Conservation (phyloP, 2,113 vertebrate genomes). For the Ictalurus furcatus region DNA sequence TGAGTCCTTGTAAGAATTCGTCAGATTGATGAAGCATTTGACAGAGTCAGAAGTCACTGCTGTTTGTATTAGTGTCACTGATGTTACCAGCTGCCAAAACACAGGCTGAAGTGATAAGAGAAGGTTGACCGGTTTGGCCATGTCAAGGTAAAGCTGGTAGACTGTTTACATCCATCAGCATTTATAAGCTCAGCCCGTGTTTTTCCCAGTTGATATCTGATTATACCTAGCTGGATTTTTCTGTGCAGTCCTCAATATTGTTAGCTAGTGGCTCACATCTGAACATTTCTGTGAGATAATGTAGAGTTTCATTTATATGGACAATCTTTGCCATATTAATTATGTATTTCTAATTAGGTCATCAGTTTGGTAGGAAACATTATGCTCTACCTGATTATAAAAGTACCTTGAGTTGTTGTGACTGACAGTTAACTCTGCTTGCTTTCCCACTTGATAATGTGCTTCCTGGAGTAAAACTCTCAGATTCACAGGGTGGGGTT, state of each 20-base stretch:
- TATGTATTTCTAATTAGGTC: constrained; percentile 21
- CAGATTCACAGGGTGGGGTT: constrained; percentile 6
- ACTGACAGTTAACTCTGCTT: constrained; percentile 1
- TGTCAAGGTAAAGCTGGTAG: not conserved
- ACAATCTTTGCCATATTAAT: not conserved
- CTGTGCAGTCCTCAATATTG: not conserved
- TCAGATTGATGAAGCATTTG: not conserved
- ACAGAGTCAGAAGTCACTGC: not conserved
- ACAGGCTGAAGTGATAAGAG: not conserved
- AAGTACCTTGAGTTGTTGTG: not conserved
- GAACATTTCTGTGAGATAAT: not conserved
- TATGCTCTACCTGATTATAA: constrained; percentile 12
- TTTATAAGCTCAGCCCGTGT: not conserved
- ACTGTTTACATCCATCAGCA: not conserved
- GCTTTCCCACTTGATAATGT: constrained; percentile 22
- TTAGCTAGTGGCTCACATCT: not conserved
- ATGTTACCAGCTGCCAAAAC: not conserved
- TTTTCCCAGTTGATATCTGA: not conserved
- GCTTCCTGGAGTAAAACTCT: constrained; percentile 6
- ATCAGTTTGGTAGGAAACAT: not conserved
- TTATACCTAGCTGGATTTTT: not conserved
- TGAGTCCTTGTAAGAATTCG: not conserved
- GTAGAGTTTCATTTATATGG: not conserved
- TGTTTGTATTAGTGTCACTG: constrained; percentile 1
- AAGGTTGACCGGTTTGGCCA: not conserved